phyloP scores from a whole-genome alignment of 2,797 vertebrate species.

The Podargus strigoides region DNA sequence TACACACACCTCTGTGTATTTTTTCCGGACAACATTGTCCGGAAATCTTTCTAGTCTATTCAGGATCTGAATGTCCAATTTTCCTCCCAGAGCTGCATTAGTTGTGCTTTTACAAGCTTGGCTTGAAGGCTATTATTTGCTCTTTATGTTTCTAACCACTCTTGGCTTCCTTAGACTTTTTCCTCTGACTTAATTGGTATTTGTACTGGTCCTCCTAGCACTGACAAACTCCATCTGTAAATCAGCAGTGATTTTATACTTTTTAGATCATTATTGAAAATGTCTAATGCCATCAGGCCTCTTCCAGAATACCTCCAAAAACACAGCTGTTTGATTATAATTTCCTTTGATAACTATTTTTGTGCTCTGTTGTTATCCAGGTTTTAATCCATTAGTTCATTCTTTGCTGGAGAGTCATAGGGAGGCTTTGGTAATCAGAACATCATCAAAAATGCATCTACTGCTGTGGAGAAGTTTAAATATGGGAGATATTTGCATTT shows the following conservation, averaged over 20 bases:
- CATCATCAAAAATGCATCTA: background rate
- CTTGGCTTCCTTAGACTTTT: slow-evolving; percentile 58
- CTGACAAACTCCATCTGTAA: slow-evolving; percentile 51
- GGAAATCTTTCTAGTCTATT: slow-evolving; percentile 9
- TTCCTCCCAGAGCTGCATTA: slow-evolving; percentile 6
- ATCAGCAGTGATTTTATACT: slow-evolving; percentile 30
- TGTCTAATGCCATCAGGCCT: background rate
- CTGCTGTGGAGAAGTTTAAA: background rate
- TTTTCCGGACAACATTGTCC: background rate
- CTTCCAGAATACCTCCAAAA: slow-evolving; percentile 40
- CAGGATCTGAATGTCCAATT: slow-evolving; percentile 21
- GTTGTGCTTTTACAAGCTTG: slow-evolving; percentile 42
- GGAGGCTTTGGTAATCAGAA: background rate
- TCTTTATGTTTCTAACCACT: slow-evolving; percentile 52
- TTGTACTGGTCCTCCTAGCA: slow-evolving; percentile 37
- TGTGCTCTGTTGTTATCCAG: background rate
- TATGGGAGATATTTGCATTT: background rate
- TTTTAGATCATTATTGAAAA: slow-evolving; percentile 33
- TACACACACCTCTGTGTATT: background rate
- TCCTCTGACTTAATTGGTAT: slow-evolving; percentile 59
- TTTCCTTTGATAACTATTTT: slow-evolving; percentile 43
- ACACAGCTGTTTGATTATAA: slow-evolving; percentile 35
- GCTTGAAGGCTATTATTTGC: slow-evolving; percentile 51
- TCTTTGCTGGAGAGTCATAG: slow-evolving; percentile 6
- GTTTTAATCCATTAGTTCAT: background rate